Base-by-base conservation (phyloP, 2,113 vertebrate species). In the Turdus rufiventris region DNA sequence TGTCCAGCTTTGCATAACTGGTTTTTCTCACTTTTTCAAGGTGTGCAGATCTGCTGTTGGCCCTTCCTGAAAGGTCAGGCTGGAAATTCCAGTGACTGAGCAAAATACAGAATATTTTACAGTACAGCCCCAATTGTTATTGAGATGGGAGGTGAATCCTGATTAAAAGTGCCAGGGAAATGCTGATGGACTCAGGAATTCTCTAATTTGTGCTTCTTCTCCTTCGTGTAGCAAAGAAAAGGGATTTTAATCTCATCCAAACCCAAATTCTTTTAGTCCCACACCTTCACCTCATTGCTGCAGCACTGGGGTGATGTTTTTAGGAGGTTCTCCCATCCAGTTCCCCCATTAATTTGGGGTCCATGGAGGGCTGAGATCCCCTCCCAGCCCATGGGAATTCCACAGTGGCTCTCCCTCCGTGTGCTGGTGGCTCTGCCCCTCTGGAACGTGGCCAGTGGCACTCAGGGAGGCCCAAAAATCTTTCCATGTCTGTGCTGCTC, bases 351-450 rank as follows among this genome's bases (percentile, higher is more conserved):
- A 6, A 5, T 47, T 3, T 33, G 8, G 8, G 53, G 40, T 40
- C 51, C 0, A 0, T 18, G 43, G 29, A 5, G 17, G 1, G 14
- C 1, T 63, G 84, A 4, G 3, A 1, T 29, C 76, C 48, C 48
- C 33, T 7, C 23, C 28, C 8, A 6, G 19, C 8, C 83, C 43
- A 0, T 3, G 58, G 23, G 4, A 19, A 10, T 6, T 36, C 23
- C 38, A 2, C 2, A 1, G 28, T 24, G 31, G 40, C 42, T 36
- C 68, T 51, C 43, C 48, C 90, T 0, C 31, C 0, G 0, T 33
- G 23, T 13, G 21, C 14, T 33, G 40, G 31, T 53, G 78, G 31
- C 48, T 26, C 10, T 1, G 4, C 12, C 11, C 16, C 12, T 12
- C 70, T 57, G 76, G 19, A 66, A 42, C 3, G 6, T 28, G 62